phyloP scores from a whole-genome alignment of 2,797 vertebrate genomes.

The Heterohyrax brucei region DNA sequence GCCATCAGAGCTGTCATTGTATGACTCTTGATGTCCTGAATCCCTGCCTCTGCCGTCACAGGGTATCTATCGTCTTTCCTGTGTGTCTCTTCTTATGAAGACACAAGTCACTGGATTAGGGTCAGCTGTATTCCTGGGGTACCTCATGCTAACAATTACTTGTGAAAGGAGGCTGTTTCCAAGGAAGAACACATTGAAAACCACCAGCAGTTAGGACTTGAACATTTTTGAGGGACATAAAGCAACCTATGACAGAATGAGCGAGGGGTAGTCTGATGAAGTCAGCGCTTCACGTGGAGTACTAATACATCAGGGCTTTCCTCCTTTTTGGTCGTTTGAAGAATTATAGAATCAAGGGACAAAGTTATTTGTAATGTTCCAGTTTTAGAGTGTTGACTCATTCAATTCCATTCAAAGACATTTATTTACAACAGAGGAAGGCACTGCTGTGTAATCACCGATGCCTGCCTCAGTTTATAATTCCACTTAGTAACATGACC shows the following conservation, averaged over 20 bases:
- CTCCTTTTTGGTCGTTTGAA: neutral
- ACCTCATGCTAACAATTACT: neutral
- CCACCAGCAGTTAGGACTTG: neutral
- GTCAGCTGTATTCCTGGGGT: neutral
- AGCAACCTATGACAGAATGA: neutral
- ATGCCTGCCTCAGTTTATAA: neutral
- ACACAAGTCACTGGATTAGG: neutral
- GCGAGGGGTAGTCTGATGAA: neutral
- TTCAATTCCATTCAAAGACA: neutral
- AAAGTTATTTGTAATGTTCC: neutral
- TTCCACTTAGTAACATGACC: no score
- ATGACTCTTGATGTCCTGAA: no score
- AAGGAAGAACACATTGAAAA: neutral
- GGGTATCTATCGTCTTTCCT: neutral
- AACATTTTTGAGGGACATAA: neutral
- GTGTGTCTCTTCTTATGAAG: neutral
- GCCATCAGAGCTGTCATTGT: no score
- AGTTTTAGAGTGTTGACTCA: neutral
- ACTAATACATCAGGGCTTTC: accelerated
- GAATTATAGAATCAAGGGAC: neutral
- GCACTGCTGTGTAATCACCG: neutral
- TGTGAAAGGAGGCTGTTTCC: neutral
- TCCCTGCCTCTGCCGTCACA: neutral
- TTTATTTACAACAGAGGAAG: no score
- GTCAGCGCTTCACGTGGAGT: neutral